These are phyloP conservation scores for Boulengeromyrus knoepffleri DNA, from an alignment of 2,113 vertebrate species.

Conservation along the genomic window DNA sequence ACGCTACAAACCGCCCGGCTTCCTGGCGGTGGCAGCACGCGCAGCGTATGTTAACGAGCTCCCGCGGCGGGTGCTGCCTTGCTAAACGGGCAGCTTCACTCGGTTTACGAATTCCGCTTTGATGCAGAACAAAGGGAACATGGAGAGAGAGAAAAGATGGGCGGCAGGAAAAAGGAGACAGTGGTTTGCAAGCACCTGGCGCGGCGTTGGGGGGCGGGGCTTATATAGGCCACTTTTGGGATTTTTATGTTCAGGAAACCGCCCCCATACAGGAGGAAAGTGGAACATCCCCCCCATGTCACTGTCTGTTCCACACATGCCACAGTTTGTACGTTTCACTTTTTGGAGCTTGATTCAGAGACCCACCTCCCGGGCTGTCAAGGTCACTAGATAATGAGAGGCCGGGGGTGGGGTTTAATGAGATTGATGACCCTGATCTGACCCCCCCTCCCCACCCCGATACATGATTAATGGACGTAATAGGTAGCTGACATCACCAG, in stretches of 20 bases:
- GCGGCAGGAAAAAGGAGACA: background rate
- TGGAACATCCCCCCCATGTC: background rate
- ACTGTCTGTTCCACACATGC: background rate
- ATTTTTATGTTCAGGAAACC: background rate
- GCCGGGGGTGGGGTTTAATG: constrained; percentile 44
- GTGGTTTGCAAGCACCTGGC: background rate
- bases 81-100: background rate
- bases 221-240: constrained; percentile 24
- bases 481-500: constrained; percentile 3
- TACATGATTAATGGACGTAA: constrained; percentile 12
- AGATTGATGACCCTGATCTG: constrained; percentile 62
- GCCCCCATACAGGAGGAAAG: background rate
- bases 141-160: background rate
- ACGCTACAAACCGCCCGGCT: background rate
- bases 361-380: constrained; percentile 52
- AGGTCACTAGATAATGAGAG: constrained; percentile 42
- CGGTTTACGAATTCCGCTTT: background rate
- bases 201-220: constrained; percentile 28
- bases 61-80: background rate
- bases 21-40: background rate
- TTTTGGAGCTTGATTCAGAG: constrained; percentile 51
- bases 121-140: background rate
- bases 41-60: background rate
- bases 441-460: constrained; percentile 13
- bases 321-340: constrained; percentile 11